Evolutionary conservation across 2,797 vertebrate genomes (phyloP), one percentile per base, ranked within the genome.

Genomic region (Tapirus indicus): DNA sequence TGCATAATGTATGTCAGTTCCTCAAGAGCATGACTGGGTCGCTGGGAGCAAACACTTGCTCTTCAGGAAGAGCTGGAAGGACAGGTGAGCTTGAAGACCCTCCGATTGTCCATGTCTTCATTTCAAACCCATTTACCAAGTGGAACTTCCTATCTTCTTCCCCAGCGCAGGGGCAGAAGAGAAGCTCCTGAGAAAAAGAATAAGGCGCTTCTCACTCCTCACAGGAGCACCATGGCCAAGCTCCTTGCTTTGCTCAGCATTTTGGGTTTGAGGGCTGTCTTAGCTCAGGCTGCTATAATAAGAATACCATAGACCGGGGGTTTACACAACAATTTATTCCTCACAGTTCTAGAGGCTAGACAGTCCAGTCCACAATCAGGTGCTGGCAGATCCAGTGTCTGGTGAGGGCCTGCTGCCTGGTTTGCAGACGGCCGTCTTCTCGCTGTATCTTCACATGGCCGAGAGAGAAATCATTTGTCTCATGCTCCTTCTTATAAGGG

Each of bases 191-290:
- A 56, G n/a, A 25, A 79, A 35, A 79, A 12, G 49, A 79, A 17
- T 6, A 54, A 79, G 13, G 21, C 8, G 1, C 52, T 10, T 21
- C 52, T 16, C 4, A 27, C 32, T 21, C 75, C 21, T 35, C 52
- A 14, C 1, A 2, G 52, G 6, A 56, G 7, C n/a, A 56, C n/a
- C n/a, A 16, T 0, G 21, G n/a, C 77, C 52, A 20, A 0, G 4
- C 12, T 38, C 52, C n/a, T 6, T 32, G 75, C 75, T 78, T 78
- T 16, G 75, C 20, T 56, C 32, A 56, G 75, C n/a, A 38, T 14
- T 25, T 16, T 35, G 52, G 49, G 75, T 14, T 78, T 56, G 6
- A 23, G 69, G 69, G 23, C 25, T 41, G 23, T 69, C 9, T 21
- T 16, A 52, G 49, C 13, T 52, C 49, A 16, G 49, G 49, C 49